Evolutionary conservation across 2,797 vertebrate species (phyloP), one percentile per base, ranked within the genome.

Genomic region (Lophius americanus): DNA sequence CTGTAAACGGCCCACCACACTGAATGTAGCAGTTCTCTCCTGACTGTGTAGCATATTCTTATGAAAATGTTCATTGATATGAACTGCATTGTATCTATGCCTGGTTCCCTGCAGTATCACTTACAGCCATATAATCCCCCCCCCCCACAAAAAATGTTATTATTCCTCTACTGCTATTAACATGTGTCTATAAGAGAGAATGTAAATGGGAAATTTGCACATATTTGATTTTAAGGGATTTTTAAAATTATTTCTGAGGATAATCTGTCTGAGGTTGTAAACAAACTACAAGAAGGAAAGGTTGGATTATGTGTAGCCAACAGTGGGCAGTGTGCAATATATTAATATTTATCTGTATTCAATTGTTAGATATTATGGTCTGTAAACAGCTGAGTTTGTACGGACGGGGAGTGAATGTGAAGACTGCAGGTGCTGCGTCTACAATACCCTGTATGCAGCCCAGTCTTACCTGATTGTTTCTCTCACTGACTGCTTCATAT

Each of bases 21-120:
- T 85, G 90, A 89, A 90, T 92, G 88, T 91, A 86, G 70, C 35
- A 60, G 35, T 69, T 77, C 33, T 76, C 72, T 56, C 64, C 32
- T 61, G 54, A 57, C 23, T 23, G 53, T 68, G 44, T 83, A 33
- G 41, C 44, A 36, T 55, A 44, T 78, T 70, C 76, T 64, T 64
- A 60, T 57, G 51, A 50, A 60, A 67, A 75, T 62, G 23, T 32
- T 64, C 54, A 47, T 9, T 51, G 32, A 58, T 42, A 37, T 57
- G 51, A 64, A 56, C 39, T 62, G 32, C 48, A 23, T 53, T 70
- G 10, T 76, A 57, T 56, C 9, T 76, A 12, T 64, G 44, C 55
- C 62, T 65, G 50, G 6, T 36, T 55, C 9, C 44, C 14, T 41
- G 44, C 37, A 14, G n/a, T 47, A 59, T 41, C 41, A 54, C 32